These are phyloP conservation scores for Gobio gobio DNA, from an alignment of 2,113 vertebrate species.

Conservation along the genomic window DNA sequence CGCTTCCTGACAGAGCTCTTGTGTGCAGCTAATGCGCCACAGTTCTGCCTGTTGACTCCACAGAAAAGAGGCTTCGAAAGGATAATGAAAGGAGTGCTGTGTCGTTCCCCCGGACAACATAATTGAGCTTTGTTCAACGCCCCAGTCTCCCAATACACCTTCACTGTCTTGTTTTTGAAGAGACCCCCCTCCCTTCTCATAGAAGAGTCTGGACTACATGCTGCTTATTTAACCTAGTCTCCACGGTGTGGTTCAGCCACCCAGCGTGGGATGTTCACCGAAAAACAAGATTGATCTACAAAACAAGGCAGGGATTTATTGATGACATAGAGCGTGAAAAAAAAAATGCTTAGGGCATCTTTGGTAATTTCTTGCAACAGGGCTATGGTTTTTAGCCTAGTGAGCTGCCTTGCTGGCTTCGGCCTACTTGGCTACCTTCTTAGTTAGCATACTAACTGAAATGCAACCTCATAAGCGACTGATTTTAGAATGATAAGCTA, in stretches of 20 bases:
- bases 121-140: constrained; percentile 58
- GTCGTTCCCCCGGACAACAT: constrained; percentile 54
- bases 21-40: constrained; percentile 45
- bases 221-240: constrained; percentile 41
- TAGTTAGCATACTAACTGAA: background rate
- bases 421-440: background rate
- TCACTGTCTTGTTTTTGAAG: constrained; percentile 51
- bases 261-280: constrained; percentile 8
- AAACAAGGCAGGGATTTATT: constrained; percentile 55
- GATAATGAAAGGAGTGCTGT: constrained; percentile 54
- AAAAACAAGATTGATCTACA: constrained; percentile 39
- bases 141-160: constrained; percentile 50
- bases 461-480: background rate
- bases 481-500: background rate
- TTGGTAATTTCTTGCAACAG: constrained; percentile 26
- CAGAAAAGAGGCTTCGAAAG: constrained; percentile 46
- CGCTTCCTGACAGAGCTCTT: constrained; percentile 49
- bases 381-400: background rate
- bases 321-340: constrained; percentile 35
- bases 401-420: background rate
- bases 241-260: constrained; percentile 32
- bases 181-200: constrained; percentile 30
- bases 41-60: constrained; percentile 57
- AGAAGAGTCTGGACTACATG: constrained; percentile 36
- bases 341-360: constrained; percentile 26